Conservation (phyloP, 2,113 vertebrate genomes). For the Riparia riparia region DNA sequence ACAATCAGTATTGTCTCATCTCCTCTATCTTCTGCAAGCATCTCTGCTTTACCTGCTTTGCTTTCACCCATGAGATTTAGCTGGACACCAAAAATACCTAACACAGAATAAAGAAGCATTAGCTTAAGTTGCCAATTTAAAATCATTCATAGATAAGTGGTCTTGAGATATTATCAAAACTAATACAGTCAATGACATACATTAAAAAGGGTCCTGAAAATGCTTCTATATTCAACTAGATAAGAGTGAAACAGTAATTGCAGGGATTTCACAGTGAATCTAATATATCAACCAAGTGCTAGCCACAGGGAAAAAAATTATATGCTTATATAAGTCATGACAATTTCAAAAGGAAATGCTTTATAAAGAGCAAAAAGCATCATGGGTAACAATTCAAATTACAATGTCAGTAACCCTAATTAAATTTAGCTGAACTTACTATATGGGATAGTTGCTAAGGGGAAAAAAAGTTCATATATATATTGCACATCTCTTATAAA, state of each 20-base stretch:
- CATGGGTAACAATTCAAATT: conserved; percentile 8
- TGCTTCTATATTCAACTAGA: not conserved
- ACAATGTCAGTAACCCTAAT: not conserved
- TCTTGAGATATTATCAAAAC: conserved; percentile 16
- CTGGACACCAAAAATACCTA: not conserved
- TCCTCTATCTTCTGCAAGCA: not conserved
- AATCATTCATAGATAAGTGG: conserved; percentile 21
- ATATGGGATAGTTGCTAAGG: not conserved
- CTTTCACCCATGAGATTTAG: not conserved
- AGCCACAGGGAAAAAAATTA: not conserved
- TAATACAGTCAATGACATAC: not conserved
- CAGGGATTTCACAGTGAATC: conserved; percentile 36
- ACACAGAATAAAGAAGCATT: not conserved
- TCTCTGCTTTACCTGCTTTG: not conserved
- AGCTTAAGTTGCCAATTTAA: not conserved
- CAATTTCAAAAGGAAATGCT: conserved; percentile 40
- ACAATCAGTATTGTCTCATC: not conserved
- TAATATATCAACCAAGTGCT: not conserved
- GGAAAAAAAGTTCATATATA: not conserved
- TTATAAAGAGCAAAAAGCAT: not conserved
- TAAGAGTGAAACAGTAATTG: conserved; percentile 13
- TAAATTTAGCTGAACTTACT: not conserved
- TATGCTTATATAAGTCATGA: conserved; percentile 11
- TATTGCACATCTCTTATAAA: not conserved
- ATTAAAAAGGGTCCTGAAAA: not conserved